These are phyloP conservation scores for Rhizoglyphus robini DNA, from an alignment of 1,140 invertebrate species.

Conservation along the genomic window DNA sequence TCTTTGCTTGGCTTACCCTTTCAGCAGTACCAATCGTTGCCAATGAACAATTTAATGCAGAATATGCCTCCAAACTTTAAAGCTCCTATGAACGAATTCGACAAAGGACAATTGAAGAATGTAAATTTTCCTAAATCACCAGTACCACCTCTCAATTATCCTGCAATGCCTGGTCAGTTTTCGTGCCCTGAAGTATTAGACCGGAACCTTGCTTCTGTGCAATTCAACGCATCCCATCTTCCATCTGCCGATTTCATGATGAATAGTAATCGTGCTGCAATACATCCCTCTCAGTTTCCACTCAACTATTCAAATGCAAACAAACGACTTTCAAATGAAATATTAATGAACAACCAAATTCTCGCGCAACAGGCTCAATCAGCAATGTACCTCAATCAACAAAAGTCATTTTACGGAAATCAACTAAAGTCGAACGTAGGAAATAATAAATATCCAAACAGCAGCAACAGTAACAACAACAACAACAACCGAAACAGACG, in stretches of 20 bases:
- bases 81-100: not conserved
- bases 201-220: not conserved
- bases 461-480: not conserved
- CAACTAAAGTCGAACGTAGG: conserved; percentile 4
- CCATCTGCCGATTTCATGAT: too few species aligned
- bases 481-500: not conserved
- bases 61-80: not conserved
- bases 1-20: not conserved
- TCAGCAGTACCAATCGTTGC: not conserved
- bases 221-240: not conserved
- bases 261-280: too few species aligned
- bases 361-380: not conserved
- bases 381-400: conserved; percentile 2
- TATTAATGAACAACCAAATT: not conserved
- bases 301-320: too few species aligned
- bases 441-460: not conserved
- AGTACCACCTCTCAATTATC: not conserved
- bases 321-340: not conserved
- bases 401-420: not conserved
- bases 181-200: not conserved
- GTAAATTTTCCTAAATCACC: too few species aligned
- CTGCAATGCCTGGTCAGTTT: not conserved
- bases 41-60: not conserved
- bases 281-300: too few species aligned
- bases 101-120: not conserved